A percentile compares a stretch with the other conserved stretches of the same genome.
Evolutionary conservation across 2,113 vertebrate species (phyloP).

Genomic region (Macrotis lagotis): DNA sequence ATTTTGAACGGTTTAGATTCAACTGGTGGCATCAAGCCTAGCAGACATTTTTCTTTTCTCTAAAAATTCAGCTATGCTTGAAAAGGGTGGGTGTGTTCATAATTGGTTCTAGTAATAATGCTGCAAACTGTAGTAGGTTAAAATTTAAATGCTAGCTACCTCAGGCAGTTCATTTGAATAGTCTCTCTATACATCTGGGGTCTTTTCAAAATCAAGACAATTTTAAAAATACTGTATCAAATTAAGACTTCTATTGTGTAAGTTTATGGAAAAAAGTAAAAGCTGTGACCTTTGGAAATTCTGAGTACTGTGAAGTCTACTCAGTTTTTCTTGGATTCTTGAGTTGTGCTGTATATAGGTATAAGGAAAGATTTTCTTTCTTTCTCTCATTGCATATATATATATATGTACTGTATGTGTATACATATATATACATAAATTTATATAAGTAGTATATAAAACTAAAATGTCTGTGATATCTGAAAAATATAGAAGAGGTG

Average conservation of each 20-base stretch:
- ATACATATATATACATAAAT: too few relatives aligned
- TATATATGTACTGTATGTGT: too few relatives aligned
- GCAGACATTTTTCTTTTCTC: constrained; percentile 1
- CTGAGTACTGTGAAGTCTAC: constrained; percentile 34
- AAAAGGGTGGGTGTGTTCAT: constrained; percentile 1
- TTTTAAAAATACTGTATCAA: constrained; percentile 1
- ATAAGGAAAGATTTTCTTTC: constrained; percentile 26
- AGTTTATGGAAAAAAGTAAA: constrained; percentile 41
- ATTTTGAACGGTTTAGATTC: constrained; percentile 44
- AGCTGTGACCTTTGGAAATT: constrained; percentile 45
- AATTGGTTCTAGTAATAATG: background rate
- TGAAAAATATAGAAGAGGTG: background rate
- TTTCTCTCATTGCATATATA: constrained; percentile 15
- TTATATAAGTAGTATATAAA: background rate
- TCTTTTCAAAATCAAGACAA: constrained; percentile 1
- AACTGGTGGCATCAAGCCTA: constrained; percentile 49
- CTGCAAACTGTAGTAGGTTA: background rate
- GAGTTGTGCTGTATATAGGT: background rate
- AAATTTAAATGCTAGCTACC: constrained; percentile 19
- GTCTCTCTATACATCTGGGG: background rate
- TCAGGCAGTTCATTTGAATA: constrained; percentile 44
- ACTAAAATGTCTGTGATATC: background rate
- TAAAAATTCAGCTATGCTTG: constrained; percentile 33
- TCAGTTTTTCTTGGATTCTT: background rate
- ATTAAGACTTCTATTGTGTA: constrained; percentile 44